Base-by-base conservation (phyloP, 2,888 invertebrate species). In the Trachelus stipa region DNA sequence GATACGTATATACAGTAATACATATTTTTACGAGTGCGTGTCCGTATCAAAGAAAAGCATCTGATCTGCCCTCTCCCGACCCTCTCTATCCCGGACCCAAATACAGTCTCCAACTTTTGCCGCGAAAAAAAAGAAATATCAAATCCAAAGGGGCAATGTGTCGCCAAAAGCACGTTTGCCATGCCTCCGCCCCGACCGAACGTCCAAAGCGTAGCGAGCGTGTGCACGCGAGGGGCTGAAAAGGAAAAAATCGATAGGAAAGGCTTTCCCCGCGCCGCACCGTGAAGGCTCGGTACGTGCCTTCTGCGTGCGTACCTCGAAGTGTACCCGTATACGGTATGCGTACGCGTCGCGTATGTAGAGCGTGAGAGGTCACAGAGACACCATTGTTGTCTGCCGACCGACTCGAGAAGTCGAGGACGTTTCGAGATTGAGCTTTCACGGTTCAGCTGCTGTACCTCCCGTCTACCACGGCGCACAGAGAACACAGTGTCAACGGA, bases 361-460 rank as follows among this genome's bases (percentile, higher is more conserved):
- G 86, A 85, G 82, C 86, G 85, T 86, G 83, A 86, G 86, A 88
- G 87, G 87, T 87, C 88, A 85, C 86, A 86, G 86, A 85, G 87
- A 80, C 82, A 82, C 85, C 85, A 87, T 87, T 87, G 87, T 87
- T 87, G 87, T 87, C 87, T 87, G 84, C 80, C 79, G 77, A 78
- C 79, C 79, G 79, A 31, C 74, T 33, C 33, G 74, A 74, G 74
- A n/a, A 33, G 34, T 34, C 74, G 74, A 74, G 74, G 74, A 74
- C 74, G 37, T 35, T 34, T 74, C 74, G 35, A 30, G 74, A 74
- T 71, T 33, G 71, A 71, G 31, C 71, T 71, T 71, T 71, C 71
- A 71, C 71, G 71, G 71, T 33, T 71, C 71, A 33, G 71, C 33
- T 33, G 71, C 56, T 56, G 56, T 56, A 23, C 56, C 56, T 23